Base-by-base conservation (phyloP, 2,113 vertebrate genomes). In the Todiramphus saurophagus region DNA sequence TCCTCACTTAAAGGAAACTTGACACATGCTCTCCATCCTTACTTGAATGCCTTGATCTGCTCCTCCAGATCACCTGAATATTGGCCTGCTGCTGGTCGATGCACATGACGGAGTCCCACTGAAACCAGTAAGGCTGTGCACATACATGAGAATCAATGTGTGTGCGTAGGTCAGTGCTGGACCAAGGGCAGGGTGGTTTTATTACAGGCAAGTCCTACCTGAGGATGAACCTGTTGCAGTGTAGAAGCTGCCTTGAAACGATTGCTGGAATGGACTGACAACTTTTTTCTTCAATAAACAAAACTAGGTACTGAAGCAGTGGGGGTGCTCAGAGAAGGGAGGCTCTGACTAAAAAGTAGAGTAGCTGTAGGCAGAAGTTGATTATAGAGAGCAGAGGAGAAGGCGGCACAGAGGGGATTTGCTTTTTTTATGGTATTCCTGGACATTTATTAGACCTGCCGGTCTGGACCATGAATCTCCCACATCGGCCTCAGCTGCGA, bases 401-500 rank as follows among this genome's bases (percentile, higher is more conserved):
- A 37, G 27, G 58, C 1, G 7, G 16, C 66, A 20, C 0, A 7
- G 39, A 33, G 8, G 24, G 35, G 28, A 12, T 58, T 64, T 8
- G 3, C 43, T 59, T 48, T 48, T 21, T 58, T 70, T 58, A 13
- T 58, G 3, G 1, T 18, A 19, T 56, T 43, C 35, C 55, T 56
- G 35, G 37, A 48, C 1, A 6, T 43, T 48, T 48, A 35, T 81
- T 37, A 35, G 55, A 33, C 23, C 25, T 46, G 39, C 68, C 55
- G n/a, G 6, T 68, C 55, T 33, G 62, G 46, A 33, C 30, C 0
- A 0, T 37, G 41, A 16, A 28, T 67, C 53, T 60, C 21, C 35
- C 11, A 2, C 0, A 4, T 68, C 4, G 5, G 37, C 55, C 11
- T 68, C 4, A 4, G 37, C 55, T 13, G 5, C 11, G 2, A 73